phyloP scores from a whole-genome alignment of 1,140 invertebrate genomes.

The Ceratina australensis region DNA sequence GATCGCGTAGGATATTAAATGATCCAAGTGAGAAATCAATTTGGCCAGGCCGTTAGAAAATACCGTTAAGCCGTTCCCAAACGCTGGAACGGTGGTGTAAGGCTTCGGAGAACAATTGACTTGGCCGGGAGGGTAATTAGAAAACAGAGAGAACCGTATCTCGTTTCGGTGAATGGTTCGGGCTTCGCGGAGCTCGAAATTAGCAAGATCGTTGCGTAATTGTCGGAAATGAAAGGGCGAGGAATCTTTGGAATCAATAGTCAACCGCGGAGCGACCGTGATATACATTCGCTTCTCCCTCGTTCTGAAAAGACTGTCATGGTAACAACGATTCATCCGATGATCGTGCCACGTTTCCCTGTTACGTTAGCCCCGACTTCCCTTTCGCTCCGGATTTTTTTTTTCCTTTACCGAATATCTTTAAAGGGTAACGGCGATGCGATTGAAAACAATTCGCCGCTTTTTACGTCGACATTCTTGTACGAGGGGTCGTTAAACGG shows the following conservation, averaged over 20 bases:
- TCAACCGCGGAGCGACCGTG: constrained; percentile 32
- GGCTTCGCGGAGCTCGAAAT: constrained; percentile 8
- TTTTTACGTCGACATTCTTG: neutral
- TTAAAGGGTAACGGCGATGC: neutral
- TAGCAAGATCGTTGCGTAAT: constrained; percentile 35
- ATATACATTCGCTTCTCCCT: constrained; percentile 49
- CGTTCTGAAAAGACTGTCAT: constrained; percentile 61
- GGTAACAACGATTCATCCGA: constrained; percentile 66
- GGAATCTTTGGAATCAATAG: constrained; percentile 56
- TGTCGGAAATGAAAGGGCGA: constrained; percentile 32
- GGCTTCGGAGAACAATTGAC: constrained; percentile 12
- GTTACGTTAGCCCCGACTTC: constrained; percentile 16
- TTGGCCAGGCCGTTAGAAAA: too few relatives aligned
- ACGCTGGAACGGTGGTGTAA: neutral
- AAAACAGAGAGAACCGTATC: neutral
- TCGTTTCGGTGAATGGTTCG: neutral
- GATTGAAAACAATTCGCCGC: constrained; percentile 6
- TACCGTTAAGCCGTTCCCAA: neutral
- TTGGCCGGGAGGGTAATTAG: neutral
- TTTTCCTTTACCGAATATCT: constrained; percentile 1
- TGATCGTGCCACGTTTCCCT: constrained; percentile 54
- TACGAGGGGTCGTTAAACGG: neutral
- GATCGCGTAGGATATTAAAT: too few relatives aligned
- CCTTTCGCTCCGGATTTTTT: neutral
- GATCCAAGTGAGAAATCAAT: too few relatives aligned